These are phyloP conservation scores for Scaptodrosophila lebanonensis DNA, from an alignment of 1,140 invertebrate genomes.

Conservation along the genomic window DNA sequence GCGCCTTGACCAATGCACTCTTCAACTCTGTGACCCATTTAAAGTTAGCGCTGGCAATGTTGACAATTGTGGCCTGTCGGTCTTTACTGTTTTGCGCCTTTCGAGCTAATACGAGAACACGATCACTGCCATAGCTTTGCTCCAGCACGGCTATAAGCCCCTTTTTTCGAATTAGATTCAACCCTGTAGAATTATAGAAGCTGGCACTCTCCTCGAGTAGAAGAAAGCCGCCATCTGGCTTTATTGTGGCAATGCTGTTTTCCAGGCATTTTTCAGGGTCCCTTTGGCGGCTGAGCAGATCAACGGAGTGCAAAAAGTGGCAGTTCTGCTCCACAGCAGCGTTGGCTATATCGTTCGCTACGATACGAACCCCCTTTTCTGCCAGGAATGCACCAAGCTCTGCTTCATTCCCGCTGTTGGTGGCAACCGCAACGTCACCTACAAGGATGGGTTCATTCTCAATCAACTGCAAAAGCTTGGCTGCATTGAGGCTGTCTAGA, in stretches of 20 bases:
- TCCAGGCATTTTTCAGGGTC: slow-evolving; percentile 76
- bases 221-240: slow-evolving; percentile 83
- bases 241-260: slow-evolving; percentile 81
- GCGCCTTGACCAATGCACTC: slow-evolving; percentile 80
- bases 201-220: slow-evolving; percentile 84
- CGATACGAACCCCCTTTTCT: slow-evolving; percentile 79
- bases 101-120: slow-evolving; percentile 81
- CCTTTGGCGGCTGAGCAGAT: slow-evolving; percentile 78
- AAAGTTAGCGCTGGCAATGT: slow-evolving; percentile 83
- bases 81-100: slow-evolving; percentile 63
- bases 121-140: slow-evolving; percentile 79
- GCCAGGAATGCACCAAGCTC: slow-evolving; percentile 66
- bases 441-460: slow-evolving; percentile 82
- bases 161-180: slow-evolving; percentile 70
- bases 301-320: slow-evolving; percentile 82
- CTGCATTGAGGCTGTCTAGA: slow-evolving; percentile 81
- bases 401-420: slow-evolving; percentile 68
- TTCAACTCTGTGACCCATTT: slow-evolving; percentile 90
- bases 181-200: slow-evolving; percentile 77
- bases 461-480: slow-evolving; percentile 79
- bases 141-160: slow-evolving; percentile 77
- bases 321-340: slow-evolving; percentile 81
- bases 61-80: slow-evolving; percentile 23
- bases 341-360: slow-evolving; percentile 78
- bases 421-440: slow-evolving; percentile 79